Percentiles rank a stretch among this genome's conserved stretches.
Conservation (phyloP, 2,113 vertebrate species). For the Microtus ochrogaster region DNA sequence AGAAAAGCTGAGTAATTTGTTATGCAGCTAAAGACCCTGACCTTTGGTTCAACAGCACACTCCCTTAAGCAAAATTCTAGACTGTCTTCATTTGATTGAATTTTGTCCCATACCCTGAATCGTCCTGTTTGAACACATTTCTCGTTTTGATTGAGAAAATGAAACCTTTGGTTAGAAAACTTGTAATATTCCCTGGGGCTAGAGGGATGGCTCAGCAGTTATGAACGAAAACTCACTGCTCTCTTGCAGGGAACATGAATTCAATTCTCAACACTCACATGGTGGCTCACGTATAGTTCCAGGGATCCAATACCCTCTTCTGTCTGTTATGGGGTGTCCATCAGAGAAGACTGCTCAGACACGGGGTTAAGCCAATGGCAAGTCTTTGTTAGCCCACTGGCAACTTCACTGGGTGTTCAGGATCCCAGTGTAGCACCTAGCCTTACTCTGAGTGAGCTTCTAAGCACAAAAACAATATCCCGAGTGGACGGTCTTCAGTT, state of each 20-base stretch:
- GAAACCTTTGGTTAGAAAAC: neutral
- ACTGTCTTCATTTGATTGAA: neutral
- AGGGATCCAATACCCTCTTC: neutral
- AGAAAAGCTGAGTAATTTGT: slow-evolving; percentile 2
- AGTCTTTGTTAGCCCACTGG: neutral
- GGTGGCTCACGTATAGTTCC: neutral
- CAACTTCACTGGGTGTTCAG: neutral
- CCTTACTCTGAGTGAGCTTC: neutral
- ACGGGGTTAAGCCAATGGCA: neutral
- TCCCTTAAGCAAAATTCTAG: neutral
- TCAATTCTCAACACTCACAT: neutral
- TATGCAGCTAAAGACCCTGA: neutral
- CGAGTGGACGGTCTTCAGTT: neutral
- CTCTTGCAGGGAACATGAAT: neutral
- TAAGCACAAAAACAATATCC: neutral
- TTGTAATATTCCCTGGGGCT: neutral
- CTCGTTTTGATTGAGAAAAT: neutral
- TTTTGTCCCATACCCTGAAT: neutral
- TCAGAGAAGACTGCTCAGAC: neutral
- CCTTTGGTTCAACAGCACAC: neutral
- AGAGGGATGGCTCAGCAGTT: no score
- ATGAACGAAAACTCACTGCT: neutral
- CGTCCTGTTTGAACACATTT: neutral
- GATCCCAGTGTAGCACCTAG: neutral
- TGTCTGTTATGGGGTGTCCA: neutral